Evolutionary conservation across 2,797 vertebrate genomes (phyloP), one percentile per base, ranked within the genome.

Genomic region (Calcarius lapponicus): DNA sequence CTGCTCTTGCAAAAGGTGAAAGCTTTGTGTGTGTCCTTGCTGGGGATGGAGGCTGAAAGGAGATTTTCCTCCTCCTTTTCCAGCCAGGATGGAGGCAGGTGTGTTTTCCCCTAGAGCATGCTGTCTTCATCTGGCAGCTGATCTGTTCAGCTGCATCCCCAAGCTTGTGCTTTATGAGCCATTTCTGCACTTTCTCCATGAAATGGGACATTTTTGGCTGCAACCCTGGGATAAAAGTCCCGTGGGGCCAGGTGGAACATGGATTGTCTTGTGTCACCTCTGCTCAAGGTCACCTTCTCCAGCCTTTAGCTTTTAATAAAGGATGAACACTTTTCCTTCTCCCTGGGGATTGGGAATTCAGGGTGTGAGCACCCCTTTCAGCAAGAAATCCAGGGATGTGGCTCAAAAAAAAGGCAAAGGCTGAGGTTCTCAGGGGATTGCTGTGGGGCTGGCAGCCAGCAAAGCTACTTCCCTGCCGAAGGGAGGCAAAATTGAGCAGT

Each of bases 101-200:
- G 84, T 40, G 65, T 45, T 69, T 40, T 15, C 56, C 88, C 88
- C 40, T 22, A 56, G 57, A 60, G 66, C 66, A 36, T 0, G 0
- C 50, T 20, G 61, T 10, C 80, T 70, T 67, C 24, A 28, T 34
- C 56, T 34, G 7, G 13, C 91, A 66, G 92, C 79, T 0, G 45
- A 73, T 53, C 84, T 78, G 45, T 92, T 95, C 86, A 62, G 73
- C 58, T 86, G 80, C 42, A 51, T 86, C 86, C 92, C 94, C 8
- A 48, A 34, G 36, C 90, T 88, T 4, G 31, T 86, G 28, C 88
- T 97, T 85, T 95, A 92, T 26, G 88, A 97, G 80, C 69, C 86
- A 1, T 95, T 95, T 50, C 74, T 96, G 38, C 80, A 86, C 31
- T 81, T 97, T 32, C 94, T 61, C 2, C 6, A 32, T 4, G 48